Percentiles rank a stretch among this genome's conserved stretches.
These are phyloP conservation scores for Thalassophryne amazonica DNA, from an alignment of 2,797 vertebrate genomes.

Conservation along the genomic window DNA sequence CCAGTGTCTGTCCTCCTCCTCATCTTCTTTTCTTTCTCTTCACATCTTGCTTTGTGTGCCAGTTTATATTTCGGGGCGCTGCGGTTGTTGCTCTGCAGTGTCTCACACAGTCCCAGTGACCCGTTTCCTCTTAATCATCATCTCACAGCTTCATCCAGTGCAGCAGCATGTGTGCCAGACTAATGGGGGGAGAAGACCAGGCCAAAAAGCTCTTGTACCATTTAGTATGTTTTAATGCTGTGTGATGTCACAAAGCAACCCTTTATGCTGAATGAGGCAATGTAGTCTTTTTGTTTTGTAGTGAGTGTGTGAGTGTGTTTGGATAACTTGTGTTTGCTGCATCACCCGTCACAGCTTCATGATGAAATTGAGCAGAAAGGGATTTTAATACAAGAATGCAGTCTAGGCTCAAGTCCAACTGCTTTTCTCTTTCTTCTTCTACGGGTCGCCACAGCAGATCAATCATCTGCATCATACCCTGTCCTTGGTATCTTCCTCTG, in stretches of 20 bases:
- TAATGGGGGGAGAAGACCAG: conserved; percentile 28
- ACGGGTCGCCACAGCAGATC: too few relatives aligned
- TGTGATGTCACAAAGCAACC: conserved; percentile 8
- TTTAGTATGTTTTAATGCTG: not conserved
- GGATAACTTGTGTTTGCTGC: too few relatives aligned
- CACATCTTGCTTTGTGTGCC: conserved; percentile 26
- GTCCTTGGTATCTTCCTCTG: too few relatives aligned
- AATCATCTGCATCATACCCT: too few relatives aligned
- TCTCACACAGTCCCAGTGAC: conserved; percentile 30
- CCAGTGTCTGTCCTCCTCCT: conserved; percentile 14
- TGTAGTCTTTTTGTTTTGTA: too few relatives aligned
- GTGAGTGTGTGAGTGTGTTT: too few relatives aligned
- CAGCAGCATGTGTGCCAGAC: conserved; percentile 1
- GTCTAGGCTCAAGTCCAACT: too few relatives aligned
- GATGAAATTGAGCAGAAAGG: too few relatives aligned
- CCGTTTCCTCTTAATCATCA: conserved; percentile 32
- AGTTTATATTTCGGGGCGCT: conserved; percentile 67
- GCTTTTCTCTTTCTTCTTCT: too few relatives aligned
- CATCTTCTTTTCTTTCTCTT: conserved; percentile 22
- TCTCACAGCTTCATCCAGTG: conserved; percentile 16
- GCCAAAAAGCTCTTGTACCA: conserved; percentile 19
- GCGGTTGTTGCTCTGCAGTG: conserved; percentile 37
- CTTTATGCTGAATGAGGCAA: conserved; percentile 24
- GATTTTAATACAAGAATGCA: too few relatives aligned
- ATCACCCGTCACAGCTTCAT: too few relatives aligned